These are phyloP conservation scores for Nemotelus nigrinus DNA, from an alignment of 2,888 invertebrate genomes.

Conservation along the genomic window DNA sequence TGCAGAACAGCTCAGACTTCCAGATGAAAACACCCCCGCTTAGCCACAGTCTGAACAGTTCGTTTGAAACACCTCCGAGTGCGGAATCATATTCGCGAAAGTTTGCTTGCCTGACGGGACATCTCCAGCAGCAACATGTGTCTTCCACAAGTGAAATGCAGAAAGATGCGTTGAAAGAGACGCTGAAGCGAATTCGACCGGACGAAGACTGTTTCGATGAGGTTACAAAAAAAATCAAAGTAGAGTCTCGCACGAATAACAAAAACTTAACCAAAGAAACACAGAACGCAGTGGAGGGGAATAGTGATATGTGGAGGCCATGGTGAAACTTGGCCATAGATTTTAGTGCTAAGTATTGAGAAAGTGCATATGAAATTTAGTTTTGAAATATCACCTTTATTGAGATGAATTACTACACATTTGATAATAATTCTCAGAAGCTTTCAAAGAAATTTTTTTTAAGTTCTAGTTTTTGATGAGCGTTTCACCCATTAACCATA, in stretches of 20 bases:
- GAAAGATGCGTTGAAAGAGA: constrained; percentile 59
- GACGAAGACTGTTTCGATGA: constrained; percentile 52
- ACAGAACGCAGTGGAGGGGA: constrained; percentile 56
- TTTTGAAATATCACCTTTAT: no score
- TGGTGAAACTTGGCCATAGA: constrained; percentile 62
- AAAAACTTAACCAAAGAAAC: constrained; percentile 51
- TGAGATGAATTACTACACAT: no score
- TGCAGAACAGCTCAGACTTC: constrained; percentile 66
- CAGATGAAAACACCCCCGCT: constrained; percentile 68
- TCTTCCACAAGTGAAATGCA: constrained; percentile 68
- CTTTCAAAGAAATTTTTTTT: no score
- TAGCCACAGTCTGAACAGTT: constrained; percentile 58
- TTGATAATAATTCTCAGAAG: no score
- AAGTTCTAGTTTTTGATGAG: no score
- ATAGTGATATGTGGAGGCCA: constrained; percentile 70
- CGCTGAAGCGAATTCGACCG: constrained; percentile 54
- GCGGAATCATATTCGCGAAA: constrained; percentile 68
- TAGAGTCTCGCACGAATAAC: constrained; percentile 23
- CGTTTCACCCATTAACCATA: no score
- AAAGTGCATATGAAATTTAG: no score
- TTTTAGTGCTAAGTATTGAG: not conserved
- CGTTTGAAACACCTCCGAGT: constrained; percentile 70
- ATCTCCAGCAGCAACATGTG: constrained; percentile 67
- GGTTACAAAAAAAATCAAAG: constrained; percentile 52
- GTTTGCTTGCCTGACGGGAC: constrained; percentile 65